Conservation (phyloP, 2,888 invertebrate genomes). For the Drosophila parthenogenetica region DNA sequence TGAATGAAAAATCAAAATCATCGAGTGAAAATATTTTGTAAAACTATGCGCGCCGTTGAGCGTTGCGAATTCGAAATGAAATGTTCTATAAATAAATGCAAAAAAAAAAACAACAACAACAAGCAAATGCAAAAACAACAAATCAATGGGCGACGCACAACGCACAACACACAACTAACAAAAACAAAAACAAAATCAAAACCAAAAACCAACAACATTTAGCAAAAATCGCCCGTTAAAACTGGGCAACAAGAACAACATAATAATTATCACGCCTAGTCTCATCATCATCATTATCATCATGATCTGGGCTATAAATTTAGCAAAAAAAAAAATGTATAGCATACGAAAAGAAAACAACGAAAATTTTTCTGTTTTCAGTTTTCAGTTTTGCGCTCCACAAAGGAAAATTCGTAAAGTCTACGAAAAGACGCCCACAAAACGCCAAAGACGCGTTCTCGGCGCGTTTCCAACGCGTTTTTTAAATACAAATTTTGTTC, state of each 20-base stretch:
- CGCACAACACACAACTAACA: conserved; percentile 26
- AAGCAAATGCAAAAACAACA: conserved; percentile 46
- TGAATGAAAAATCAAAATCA: conserved; percentile 63
- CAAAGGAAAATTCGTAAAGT: conserved; percentile 22
- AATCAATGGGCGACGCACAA: conserved; percentile 39
- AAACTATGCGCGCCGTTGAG: conserved; percentile 66
- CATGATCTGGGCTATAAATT: conserved; percentile 65
- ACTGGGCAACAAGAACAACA: conserved; percentile 35
- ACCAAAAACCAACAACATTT: conserved; percentile 24
- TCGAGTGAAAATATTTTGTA: conserved; percentile 53
- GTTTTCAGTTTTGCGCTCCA: conserved; percentile 3
- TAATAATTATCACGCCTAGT: conserved; percentile 16
- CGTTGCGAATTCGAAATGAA: conserved; percentile 75
- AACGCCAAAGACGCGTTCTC: conserved; percentile 32
- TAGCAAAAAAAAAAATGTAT: conserved; percentile 46
- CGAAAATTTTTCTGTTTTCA: conserved; percentile 12
- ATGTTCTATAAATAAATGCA: conserved; percentile 72
- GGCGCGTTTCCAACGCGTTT: conserved; percentile 37
- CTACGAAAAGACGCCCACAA: conserved; percentile 36
- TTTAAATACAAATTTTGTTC: conserved; percentile 11
- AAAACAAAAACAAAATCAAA: conserved; percentile 14
- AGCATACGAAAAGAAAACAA: conserved; percentile 7
- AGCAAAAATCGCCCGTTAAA: conserved; percentile 25
- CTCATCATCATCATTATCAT: conserved; percentile 49
- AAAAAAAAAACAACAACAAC: conserved; percentile 60